Evolutionary conservation across 2,888 invertebrate species (phyloP).

Genomic region (Apantesis nais): DNA sequence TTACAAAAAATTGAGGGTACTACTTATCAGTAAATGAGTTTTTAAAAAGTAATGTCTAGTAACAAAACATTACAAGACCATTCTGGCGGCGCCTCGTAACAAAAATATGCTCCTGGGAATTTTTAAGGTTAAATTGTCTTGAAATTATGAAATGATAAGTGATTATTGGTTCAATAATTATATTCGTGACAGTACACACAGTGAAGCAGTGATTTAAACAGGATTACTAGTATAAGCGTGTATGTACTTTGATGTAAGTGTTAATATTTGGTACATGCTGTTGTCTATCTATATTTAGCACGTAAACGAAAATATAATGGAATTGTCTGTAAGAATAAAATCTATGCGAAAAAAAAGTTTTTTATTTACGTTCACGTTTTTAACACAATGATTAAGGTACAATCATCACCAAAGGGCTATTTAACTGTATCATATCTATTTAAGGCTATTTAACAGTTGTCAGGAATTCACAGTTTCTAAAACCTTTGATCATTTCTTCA

Average conservation of each 20-base stretch:
- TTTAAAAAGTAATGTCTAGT: background rate
- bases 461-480: background rate
- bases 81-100: no score
- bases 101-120: background rate
- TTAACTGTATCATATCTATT: background rate
- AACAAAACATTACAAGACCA: background rate
- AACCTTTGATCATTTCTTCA: background rate
- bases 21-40: background rate
- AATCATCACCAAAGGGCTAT: background rate
- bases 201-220: slow-evolving; percentile 44
- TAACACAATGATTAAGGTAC: background rate
- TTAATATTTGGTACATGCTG: slow-evolving; percentile 80
- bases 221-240: slow-evolving; percentile 54
- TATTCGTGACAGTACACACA: slow-evolving; percentile 42
- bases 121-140: background rate
- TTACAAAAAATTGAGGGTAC: background rate
- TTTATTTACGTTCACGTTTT: slow-evolving; percentile 18
- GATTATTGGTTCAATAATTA: background rate
- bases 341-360: slow-evolving; percentile 68
- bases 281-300: slow-evolving; percentile 77
- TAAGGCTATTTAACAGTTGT: no score
- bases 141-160: background rate
- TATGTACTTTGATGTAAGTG: slow-evolving; percentile 74
- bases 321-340: slow-evolving; percentile 85
- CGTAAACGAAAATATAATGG: slow-evolving; percentile 81